These are phyloP conservation scores for Copidosoma aretas DNA, from an alignment of 2,888 invertebrate species.

Conservation along the genomic window DNA sequence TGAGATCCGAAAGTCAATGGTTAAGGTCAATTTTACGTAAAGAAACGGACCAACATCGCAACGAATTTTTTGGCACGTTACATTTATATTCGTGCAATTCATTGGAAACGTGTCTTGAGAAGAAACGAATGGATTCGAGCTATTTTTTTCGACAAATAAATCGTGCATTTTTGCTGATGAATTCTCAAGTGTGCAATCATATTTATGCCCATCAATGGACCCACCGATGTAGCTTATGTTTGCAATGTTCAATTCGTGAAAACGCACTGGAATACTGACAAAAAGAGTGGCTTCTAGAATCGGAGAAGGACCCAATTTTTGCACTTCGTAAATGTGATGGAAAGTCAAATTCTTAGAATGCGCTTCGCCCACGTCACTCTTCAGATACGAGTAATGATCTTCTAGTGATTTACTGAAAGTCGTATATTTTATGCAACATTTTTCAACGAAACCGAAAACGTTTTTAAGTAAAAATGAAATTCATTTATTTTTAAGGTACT, in stretches of 20 bases:
- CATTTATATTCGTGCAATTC: slow-evolving; percentile 55
- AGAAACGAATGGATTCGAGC: not conserved
- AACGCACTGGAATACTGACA: slow-evolving; percentile 55
- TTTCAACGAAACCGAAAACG: too few species aligned
- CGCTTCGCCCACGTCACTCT: slow-evolving; percentile 46
- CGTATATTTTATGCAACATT: too few species aligned
- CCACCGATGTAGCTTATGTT: slow-evolving; percentile 44
- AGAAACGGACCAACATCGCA: slow-evolving; percentile 58
- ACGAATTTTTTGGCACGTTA: slow-evolving; percentile 55
- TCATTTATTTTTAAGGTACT: too few species aligned
- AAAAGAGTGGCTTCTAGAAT: slow-evolving; percentile 55
- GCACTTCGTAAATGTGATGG: slow-evolving; percentile 53
- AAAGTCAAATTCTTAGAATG: slow-evolving; percentile 52
- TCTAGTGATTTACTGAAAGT: slow-evolving; percentile 28
- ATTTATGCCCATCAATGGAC: slow-evolving; percentile 41
- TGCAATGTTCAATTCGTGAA: slow-evolving; percentile 43
- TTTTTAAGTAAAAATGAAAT: too few species aligned
- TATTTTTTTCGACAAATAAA: not conserved
- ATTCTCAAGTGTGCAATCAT: not conserved
- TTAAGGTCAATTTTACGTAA: slow-evolving; percentile 1
- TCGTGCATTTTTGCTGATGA: not conserved
- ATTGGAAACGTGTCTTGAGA: slow-evolving; percentile 43
- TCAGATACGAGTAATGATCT: slow-evolving; percentile 55
- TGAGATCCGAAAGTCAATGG: slow-evolving; percentile 10
- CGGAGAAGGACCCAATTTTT: slow-evolving; percentile 61